These are phyloP conservation scores for Sebastes kiyomatsui DNA, from an alignment of 2,797 vertebrate species.

Conservation along the genomic window DNA sequence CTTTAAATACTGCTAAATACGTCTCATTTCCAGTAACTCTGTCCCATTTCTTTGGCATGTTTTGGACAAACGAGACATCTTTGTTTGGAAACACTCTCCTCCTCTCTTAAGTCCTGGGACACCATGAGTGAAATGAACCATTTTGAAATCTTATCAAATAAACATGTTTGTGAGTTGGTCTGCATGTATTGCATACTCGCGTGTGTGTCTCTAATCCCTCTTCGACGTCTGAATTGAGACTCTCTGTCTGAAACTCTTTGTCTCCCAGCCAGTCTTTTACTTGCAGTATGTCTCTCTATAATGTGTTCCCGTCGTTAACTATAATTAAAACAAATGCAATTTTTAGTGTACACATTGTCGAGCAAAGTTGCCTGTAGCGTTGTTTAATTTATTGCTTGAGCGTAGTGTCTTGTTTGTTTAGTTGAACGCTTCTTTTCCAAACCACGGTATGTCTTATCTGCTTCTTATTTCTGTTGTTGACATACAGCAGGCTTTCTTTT, in stretches of 20 bases:
- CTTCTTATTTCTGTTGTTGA: constrained; percentile 22
- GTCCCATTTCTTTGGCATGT: constrained; percentile 4
- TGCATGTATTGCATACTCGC: neutral
- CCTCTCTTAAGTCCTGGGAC: constrained; percentile 68
- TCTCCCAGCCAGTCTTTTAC: neutral
- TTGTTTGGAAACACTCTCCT: constrained; percentile 61
- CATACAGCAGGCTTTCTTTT: neutral
- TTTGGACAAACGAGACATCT: neutral
- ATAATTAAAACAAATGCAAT: constrained; percentile 8
- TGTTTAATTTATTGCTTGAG: constrained; percentile 2
- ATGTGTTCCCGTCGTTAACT: neutral
- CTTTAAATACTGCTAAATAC: constrained; percentile 10
- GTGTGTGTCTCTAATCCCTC: constrained; percentile 5
- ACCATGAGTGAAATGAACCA: constrained; percentile 70
- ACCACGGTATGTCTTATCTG: neutral
- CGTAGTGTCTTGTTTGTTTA: neutral
- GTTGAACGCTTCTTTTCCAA: neutral
- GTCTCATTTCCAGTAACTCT: neutral
- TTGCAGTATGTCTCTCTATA: neutral
- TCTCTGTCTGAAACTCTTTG: constrained; percentile 13
- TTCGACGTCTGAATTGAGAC: neutral
- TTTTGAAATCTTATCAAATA: constrained; percentile 78
- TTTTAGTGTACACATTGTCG: neutral
- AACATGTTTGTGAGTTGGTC: constrained; percentile 52
- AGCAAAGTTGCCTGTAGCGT: neutral